Percentiles rank a stretch among this genome's conserved stretches.
Conservation (phyloP, 92 coral and sea anemone species). For the Porites evermanni region DNA sequence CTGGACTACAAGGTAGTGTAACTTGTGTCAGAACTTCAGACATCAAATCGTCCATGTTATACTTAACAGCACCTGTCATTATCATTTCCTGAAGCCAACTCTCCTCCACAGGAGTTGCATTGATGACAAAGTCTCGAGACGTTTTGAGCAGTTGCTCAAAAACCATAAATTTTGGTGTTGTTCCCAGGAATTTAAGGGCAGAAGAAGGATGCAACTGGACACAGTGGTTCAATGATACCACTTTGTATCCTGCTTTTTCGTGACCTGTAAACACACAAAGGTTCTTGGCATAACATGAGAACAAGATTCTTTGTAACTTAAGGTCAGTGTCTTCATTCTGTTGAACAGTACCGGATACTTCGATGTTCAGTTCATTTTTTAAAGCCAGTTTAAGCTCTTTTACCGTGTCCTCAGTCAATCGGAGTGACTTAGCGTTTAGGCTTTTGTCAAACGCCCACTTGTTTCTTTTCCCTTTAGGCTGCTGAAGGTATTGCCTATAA, state of each 20-base stretch:
- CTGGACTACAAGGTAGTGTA: conserved; percentile 62
- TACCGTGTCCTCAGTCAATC: conserved; percentile 86
- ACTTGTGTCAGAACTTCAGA: conserved; percentile 61
- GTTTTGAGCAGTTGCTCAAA: conserved; percentile 87
- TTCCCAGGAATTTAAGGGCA: conserved; percentile 79
- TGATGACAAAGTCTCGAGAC: conserved; percentile 79
- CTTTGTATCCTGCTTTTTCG: conserved; percentile 86
- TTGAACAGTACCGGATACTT: conserved; percentile 19
- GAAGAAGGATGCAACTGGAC: conserved; percentile 93
- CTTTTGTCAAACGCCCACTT: conserved; percentile 89
- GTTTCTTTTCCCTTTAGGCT: conserved; percentile 53
- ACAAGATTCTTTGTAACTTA: conserved; percentile 74
- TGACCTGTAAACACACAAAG: conserved; percentile 89
- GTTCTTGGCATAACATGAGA: conserved; percentile 76
- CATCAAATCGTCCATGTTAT: conserved; percentile 50
- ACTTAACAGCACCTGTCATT: conserved; percentile 13
- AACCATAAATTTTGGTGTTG: conserved; percentile 81
- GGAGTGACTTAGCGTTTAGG: conserved; percentile 91
- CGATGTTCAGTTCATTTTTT: conserved; percentile 53
- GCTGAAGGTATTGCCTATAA: conserved; percentile 67
- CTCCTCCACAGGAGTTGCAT: conserved; percentile 83
- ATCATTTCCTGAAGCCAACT: conserved; percentile 82
- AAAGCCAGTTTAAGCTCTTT: conserved; percentile 80
- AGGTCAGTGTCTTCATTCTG: conserved; percentile 42
- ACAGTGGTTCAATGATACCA: conserved; percentile 59